These are phyloP conservation scores for Myiothlypis chrysogaster DNA, from an alignment of 2,797 vertebrate species.

Conservation along the genomic window DNA sequence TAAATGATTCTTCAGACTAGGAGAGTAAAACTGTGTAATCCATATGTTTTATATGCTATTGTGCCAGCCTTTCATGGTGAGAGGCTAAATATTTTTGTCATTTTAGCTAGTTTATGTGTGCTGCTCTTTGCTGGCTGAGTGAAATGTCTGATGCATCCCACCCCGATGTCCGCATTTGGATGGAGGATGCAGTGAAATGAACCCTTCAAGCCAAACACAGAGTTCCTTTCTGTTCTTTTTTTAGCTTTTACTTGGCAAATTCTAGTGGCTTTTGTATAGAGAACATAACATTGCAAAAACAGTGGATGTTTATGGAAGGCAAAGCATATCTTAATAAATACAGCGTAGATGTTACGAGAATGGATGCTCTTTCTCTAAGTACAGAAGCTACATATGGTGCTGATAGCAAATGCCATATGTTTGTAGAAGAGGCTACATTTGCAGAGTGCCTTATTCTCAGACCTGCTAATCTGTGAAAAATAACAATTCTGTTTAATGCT, in stretches of 20 bases:
- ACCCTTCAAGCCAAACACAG: constrained; percentile 11
- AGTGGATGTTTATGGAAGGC: constrained; percentile 40
- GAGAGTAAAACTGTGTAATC: constrained; percentile 25
- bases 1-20: neutral
- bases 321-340: constrained; percentile 50
- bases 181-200: constrained; percentile 42
- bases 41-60: constrained; percentile 18
- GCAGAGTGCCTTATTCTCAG: constrained; percentile 32
- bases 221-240: constrained; percentile 18
- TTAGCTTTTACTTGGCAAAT: constrained; percentile 50
- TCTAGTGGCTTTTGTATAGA: neutral
- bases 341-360: neutral
- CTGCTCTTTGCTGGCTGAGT: constrained; percentile 8
- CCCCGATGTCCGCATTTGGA: constrained; percentile 42
- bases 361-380: constrained; percentile 38
- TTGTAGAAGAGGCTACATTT: constrained; percentile 46
- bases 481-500: constrained; percentile 26
- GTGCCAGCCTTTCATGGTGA: constrained; percentile 37
- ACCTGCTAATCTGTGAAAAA: constrained; percentile 50
- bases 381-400: constrained; percentile 61
- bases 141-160: constrained; percentile 33
- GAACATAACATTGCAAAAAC: neutral
- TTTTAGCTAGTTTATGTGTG: constrained; percentile 32
- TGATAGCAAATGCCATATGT: constrained; percentile 59
- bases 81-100: constrained; percentile 57